A percentile compares a stretch with the other conserved stretches of the same genome.
Conservation (phyloP, 2,797 vertebrate species). For the Pogoniulus pusillus region DNA sequence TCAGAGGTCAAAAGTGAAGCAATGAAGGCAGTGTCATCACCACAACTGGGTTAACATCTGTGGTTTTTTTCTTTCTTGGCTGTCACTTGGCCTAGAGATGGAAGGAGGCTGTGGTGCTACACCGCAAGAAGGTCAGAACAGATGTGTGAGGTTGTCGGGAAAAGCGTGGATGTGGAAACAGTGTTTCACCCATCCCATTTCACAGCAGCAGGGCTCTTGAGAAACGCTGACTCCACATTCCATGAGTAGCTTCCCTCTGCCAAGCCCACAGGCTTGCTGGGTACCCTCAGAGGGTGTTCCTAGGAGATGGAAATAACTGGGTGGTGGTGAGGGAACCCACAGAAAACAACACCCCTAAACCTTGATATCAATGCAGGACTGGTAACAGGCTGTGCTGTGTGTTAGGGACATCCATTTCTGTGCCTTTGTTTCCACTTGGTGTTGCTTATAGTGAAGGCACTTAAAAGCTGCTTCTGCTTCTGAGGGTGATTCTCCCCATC, state of each 20-base stretch:
- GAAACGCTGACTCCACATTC: background rate
- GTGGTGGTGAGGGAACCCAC: background rate
- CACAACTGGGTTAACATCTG: background rate
- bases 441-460: background rate
- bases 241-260: background rate
- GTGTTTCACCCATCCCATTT: constrained; percentile 7
- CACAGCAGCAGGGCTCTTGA: constrained; percentile 1
- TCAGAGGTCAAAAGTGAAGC: background rate
- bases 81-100: background rate
- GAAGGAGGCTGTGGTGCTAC: background rate
- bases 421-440: background rate
- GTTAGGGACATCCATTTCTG: background rate
- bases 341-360: background rate
- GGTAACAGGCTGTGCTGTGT: background rate
- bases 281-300: background rate
- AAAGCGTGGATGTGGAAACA: background rate
- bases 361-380: background rate
- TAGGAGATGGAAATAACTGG: background rate
- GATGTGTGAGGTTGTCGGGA: background rate
- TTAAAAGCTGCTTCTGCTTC: background rate
- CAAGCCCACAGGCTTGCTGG: background rate
- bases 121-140: background rate
- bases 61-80: background rate
- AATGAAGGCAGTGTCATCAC: background rate
- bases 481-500: background rate